Base-by-base conservation (phyloP, 2,797 vertebrate genomes). In the Neosilurus mollespiculum region DNA sequence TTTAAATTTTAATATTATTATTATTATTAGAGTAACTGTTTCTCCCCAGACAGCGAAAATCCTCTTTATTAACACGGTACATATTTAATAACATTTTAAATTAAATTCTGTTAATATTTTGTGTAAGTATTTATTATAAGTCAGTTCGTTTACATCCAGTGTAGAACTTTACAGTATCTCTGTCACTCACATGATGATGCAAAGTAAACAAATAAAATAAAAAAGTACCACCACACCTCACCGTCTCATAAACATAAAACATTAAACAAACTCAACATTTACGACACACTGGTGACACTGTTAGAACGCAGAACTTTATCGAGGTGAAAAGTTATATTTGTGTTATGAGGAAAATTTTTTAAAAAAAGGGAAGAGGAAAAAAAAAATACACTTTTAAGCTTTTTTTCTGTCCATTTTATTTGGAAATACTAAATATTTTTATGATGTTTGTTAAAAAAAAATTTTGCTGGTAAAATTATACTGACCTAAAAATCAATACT, bases 161-260 rank as follows among this genome's bases (percentile, higher is more conserved):
- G 95, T 94, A 90, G 86, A 81, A 87, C 86, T 66, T 89, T 93
- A 95, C 93, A 95, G 93, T 94, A 92, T 93, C 6, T 73, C 34
- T 61, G 67, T 8, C 15, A 71, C 51, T 37, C 34, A 6, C 11
- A 10, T 75, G 9, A 30, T 75, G 24, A 1, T 11, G n/a, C 4
- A 3, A 6, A 59, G 20, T 18, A 59, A 43, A 43, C 43, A 4
- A 43, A 8, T 10, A 24, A 5, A 24, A 51, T 18, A 58, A 73
- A 66, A 85, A 37, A 81, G 73, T 78, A 82, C 84, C 86, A 86
- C 49, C 62, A 62, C 78, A 85, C 43, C 77, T 71, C 14, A 5
- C 30, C 7, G 6, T 24, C 61, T 88, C 78, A 78, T 87, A 86
- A 82, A 72, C 16, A 77, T 66, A 34, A 67, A 72, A 65, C 58